phyloP scores from a whole-genome alignment of 2,797 vertebrate genomes.

The Onychomys arenicola region DNA sequence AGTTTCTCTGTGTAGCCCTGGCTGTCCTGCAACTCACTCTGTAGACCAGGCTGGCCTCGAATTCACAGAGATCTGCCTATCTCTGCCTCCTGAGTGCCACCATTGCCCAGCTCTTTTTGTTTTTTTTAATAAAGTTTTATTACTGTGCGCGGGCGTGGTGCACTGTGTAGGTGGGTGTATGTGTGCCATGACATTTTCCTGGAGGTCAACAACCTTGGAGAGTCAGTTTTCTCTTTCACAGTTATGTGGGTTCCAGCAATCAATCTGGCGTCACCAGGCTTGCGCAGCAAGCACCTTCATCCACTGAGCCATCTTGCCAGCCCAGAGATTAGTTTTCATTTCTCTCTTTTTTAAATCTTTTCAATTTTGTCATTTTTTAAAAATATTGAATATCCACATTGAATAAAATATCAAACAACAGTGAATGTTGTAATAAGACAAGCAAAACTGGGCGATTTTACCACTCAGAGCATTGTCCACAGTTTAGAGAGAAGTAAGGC shows the following conservation, averaged over 20 bases:
- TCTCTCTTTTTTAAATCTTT: conserved; percentile 3
- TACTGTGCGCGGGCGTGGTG: neutral
- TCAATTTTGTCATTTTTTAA: neutral
- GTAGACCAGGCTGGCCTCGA: neutral
- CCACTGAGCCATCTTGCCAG: neutral
- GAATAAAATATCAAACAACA: conserved; percentile 44
- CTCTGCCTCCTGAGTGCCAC: neutral
- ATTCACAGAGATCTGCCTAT: neutral
- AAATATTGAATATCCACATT: neutral
- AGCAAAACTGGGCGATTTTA: neutral
- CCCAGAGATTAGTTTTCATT: neutral
- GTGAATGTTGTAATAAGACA: conserved; percentile 11
- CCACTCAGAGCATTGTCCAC: neutral
- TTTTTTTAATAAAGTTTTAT: neutral
- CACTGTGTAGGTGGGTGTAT: neutral
- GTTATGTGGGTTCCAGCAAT: neutral
- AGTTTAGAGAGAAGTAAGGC: neutral
- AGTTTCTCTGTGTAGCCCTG: neutral
- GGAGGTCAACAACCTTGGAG: neutral
- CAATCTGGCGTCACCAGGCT: neutral
- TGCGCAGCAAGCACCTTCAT: neutral
- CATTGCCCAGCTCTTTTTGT: neutral
- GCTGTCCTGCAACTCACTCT: neutral
- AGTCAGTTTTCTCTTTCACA: neutral
- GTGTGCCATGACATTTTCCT: neutral